Evolutionary conservation across 2,888 invertebrate genomes (phyloP).

Genomic region (Sphaerolaimus hirsutus): DNA sequence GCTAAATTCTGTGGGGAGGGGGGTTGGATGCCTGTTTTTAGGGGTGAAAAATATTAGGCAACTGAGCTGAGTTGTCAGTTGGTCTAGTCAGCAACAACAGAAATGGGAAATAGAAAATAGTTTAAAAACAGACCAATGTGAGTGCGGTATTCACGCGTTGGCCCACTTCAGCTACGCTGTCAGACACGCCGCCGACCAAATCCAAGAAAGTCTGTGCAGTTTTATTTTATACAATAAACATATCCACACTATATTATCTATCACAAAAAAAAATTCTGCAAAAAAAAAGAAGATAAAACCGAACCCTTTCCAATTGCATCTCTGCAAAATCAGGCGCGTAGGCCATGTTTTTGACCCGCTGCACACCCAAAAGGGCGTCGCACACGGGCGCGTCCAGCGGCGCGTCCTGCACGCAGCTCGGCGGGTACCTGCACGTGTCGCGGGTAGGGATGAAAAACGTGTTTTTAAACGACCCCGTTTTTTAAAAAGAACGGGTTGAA

Average conservation of each 20-base stretch:
- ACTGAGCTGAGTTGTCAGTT: not conserved
- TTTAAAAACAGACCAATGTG: not conserved
- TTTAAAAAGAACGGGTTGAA: no score
- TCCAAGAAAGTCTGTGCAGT: no score
- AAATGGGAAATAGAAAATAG: not conserved
- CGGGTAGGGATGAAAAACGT: no score
- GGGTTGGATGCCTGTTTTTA: no score
- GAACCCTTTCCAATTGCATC: no score
- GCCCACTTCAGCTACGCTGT: conserved; percentile 42
- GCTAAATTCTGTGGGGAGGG: conserved; percentile 49
- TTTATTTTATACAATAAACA: no score
- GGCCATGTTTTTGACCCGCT: conserved; percentile 5
- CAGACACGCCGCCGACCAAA: not conserved
- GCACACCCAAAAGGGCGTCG: conserved; percentile 7
- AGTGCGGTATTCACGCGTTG: conserved; percentile 38
- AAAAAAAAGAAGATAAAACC: no score
- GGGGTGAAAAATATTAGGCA: no score
- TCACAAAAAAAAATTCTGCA: no score
- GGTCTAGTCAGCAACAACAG: not conserved
- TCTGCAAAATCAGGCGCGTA: conserved; percentile 10
- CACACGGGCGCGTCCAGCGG: conserved; percentile 1
- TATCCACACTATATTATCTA: no score
- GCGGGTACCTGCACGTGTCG: conserved; percentile 42
- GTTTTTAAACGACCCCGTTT: no score
- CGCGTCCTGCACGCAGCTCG: conserved; percentile 33